These are phyloP conservation scores for Volucella zonaria DNA, from an alignment of 2,888 invertebrate species.

Conservation along the genomic window DNA sequence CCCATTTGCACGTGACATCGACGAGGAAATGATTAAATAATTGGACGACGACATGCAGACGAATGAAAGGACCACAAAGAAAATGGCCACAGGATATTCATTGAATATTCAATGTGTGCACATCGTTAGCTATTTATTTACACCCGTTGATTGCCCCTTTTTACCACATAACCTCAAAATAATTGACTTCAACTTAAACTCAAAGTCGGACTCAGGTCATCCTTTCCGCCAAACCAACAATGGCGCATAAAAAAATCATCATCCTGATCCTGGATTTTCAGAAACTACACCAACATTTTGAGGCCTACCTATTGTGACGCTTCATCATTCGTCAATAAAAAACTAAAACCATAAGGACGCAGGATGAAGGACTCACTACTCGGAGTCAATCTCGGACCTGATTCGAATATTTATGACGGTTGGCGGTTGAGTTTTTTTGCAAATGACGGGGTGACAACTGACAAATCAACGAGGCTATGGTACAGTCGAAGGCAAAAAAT, in stretches of 20 bases:
- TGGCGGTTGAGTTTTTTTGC: constrained; percentile 20
- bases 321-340: constrained; percentile 71
- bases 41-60: constrained; percentile 47
- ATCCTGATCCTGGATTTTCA: not conserved
- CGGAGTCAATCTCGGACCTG: no score
- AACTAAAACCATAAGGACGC: constrained; percentile 69
- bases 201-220: not conserved
- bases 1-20: constrained; percentile 69
- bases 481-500: no score
- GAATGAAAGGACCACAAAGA: constrained; percentile 8
- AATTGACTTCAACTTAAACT: constrained; percentile 33
- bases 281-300: not conserved
- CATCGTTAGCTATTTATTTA: constrained; percentile 66
- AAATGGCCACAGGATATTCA: constrained; percentile 48
- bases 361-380: not conserved
- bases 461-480: no score
- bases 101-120: constrained; percentile 65
- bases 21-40: constrained; percentile 73
- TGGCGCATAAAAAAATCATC: constrained; percentile 32
- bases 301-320: constrained; percentile 29
- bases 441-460: not conserved
- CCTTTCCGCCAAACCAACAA: not conserved
- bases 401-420: constrained; percentile 60
- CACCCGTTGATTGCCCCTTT: constrained; percentile 67
- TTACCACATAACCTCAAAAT: constrained; percentile 63